These are phyloP conservation scores for Nestor notabilis DNA, from an alignment of 2,113 vertebrate genomes.

Conservation along the genomic window DNA sequence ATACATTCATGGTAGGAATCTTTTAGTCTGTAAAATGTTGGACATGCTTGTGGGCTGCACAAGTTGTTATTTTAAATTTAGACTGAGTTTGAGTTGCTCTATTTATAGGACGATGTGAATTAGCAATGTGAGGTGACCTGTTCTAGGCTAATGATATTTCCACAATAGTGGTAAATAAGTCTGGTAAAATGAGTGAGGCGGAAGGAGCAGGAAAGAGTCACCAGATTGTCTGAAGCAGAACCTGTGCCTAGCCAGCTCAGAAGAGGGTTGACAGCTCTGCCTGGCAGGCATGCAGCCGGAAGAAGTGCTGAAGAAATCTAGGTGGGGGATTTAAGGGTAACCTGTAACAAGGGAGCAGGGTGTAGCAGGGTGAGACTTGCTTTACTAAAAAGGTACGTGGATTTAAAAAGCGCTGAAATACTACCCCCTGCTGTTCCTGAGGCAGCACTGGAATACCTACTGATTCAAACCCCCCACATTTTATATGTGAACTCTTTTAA, in stretches of 20 bases:
- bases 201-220: not conserved
- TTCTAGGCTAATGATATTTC: not conserved
- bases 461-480: fast-evolving
- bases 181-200: not conserved
- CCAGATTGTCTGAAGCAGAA: not conserved
- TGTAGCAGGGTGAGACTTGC: not conserved
- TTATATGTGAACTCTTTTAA: not conserved
- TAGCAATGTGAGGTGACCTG: not conserved
- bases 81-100: fast-evolving
- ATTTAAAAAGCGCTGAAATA: conserved; percentile 37
- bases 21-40: not conserved
- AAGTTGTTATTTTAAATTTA: not conserved
- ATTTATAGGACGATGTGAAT: not conserved
- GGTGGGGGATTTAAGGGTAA: not conserved
- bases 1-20: not conserved
- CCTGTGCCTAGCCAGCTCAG: not conserved
- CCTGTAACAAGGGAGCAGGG: not conserved
- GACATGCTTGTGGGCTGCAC: not conserved
- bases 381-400: not conserved
- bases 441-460: not conserved
- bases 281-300: not conserved
- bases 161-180: not conserved
- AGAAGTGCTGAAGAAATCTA: not conserved
- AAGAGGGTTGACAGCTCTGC: not conserved
- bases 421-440: conserved; percentile 56